These are phyloP conservation scores for Agrypnia vestita DNA, from an alignment of 1,140 invertebrate species.

Conservation along the genomic window DNA sequence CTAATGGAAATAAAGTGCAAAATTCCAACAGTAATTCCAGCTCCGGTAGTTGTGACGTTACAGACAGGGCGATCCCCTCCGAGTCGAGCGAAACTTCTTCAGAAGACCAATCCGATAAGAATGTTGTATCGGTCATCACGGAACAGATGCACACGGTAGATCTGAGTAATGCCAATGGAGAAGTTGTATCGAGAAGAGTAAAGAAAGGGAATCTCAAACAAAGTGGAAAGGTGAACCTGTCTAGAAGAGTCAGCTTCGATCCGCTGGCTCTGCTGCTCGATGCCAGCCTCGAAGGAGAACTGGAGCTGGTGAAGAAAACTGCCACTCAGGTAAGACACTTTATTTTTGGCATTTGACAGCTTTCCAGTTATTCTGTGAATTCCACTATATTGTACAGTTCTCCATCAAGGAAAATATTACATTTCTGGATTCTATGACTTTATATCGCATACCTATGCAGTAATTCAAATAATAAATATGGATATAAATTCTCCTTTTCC, in stretches of 20 bases:
- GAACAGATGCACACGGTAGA: slow-evolving; percentile 71
- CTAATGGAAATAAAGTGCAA: slow-evolving; percentile 62
- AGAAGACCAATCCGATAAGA: slow-evolving; percentile 73
- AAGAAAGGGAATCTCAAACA: slow-evolving; percentile 86
- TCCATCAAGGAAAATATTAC: no score
- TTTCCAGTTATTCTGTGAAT: no score
- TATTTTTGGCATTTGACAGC: not conserved
- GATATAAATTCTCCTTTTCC: no score
- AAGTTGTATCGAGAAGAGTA: slow-evolving; percentile 74
- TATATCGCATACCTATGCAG: no score
- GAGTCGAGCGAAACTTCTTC: slow-evolving; percentile 58
- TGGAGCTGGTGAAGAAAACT: slow-evolving; percentile 96
- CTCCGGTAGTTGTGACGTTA: slow-evolving; percentile 71
- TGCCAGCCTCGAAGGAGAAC: slow-evolving; percentile 97
- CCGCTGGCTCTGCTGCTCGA: slow-evolving; percentile 96
- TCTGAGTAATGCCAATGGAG: slow-evolving; percentile 72
- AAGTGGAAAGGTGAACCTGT: slow-evolving; percentile 80
- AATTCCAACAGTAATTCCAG: slow-evolving; percentile 51
- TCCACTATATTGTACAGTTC: no score
- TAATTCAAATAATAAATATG: no score
- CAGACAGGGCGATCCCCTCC: slow-evolving; percentile 58
- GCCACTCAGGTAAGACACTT: slow-evolving; percentile 85
- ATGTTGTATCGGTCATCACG: slow-evolving; percentile 67
- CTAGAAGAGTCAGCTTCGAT: slow-evolving; percentile 95
- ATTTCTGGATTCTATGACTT: no score